Evolutionary conservation across 2,113 vertebrate genomes (phyloP).

Genomic region (Pipa parva): DNA sequence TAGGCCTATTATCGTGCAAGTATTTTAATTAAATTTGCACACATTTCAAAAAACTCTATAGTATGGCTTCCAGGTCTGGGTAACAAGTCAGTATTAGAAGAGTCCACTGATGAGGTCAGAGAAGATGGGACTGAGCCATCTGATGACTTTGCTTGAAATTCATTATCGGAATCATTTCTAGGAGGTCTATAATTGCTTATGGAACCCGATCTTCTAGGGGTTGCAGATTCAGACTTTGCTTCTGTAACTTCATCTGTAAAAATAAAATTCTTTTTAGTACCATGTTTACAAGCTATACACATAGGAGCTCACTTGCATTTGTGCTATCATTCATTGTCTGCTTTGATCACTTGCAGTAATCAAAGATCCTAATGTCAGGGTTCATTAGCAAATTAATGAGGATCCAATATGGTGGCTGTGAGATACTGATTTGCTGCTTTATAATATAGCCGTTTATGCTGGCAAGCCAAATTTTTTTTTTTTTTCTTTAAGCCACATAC

Average conservation of each 20-base stretch:
- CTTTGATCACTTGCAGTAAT: too few relatives aligned
- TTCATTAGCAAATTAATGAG: too few relatives aligned
- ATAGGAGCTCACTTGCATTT: too few relatives aligned
- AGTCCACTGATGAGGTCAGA: constrained; percentile 84
- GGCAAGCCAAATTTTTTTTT: too few relatives aligned
- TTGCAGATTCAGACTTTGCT: constrained; percentile 84
- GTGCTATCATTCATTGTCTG: too few relatives aligned
- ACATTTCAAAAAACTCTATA: constrained; percentile 98
- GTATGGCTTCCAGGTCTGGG: constrained; percentile 94
- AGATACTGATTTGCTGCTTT: too few relatives aligned
- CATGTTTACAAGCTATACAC: too few relatives aligned
- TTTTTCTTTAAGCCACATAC: too few relatives aligned
- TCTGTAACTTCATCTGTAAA: constrained; percentile 85
- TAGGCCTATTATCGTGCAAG: constrained; percentile 89
- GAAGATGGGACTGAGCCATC: constrained; percentile 87
- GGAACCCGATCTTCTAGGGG: constrained; percentile 87
- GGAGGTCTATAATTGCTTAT: constrained; percentile 80
- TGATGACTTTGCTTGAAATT: constrained; percentile 67
- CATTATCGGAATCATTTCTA: constrained; percentile 78
- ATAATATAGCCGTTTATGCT: too few relatives aligned
- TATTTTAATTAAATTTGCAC: constrained; percentile 97
- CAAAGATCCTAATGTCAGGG: too few relatives aligned
- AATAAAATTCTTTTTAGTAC: too few relatives aligned
- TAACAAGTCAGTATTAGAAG: constrained; percentile 70
- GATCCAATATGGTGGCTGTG: too few relatives aligned